phyloP scores from a whole-genome alignment of 2,888 invertebrate genomes.

The Blera fallax region DNA sequence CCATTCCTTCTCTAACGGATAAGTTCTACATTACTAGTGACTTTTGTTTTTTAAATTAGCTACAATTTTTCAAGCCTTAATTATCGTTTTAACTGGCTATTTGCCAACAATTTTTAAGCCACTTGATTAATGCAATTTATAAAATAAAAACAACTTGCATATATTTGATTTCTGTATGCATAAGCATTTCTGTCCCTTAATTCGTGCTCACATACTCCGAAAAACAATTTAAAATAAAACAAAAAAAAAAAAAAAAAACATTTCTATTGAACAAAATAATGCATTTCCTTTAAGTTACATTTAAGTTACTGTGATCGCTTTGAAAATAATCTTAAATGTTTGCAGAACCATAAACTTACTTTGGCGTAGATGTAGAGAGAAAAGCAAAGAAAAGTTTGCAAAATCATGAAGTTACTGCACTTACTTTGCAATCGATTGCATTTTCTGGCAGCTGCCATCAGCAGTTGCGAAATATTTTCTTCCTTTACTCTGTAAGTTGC shows the following conservation, averaged over 20 bases:
- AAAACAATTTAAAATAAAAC: not conserved
- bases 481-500: conserved; percentile 3
- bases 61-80: too few species aligned
- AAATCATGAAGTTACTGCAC: conserved; percentile 34
- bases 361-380: not conserved
- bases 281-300: not conserved
- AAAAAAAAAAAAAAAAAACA: not conserved
- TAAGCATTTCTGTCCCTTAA: not conserved
- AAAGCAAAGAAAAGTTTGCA: conserved; percentile 19
- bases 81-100: too few species aligned
- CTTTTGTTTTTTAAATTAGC: too few species aligned
- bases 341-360: not conserved
- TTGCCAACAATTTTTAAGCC: too few species aligned
- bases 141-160: too few species aligned
- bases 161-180: too few species aligned
- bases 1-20: too few species aligned
- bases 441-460: conserved; percentile 37
- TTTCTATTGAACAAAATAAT: not conserved
- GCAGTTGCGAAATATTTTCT: conserved; percentile 5
- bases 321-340: not conserved
- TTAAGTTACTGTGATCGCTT: not conserved
- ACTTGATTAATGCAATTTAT: too few species aligned
- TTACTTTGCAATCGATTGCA: conserved; percentile 46
- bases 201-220: not conserved
- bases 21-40: too few species aligned